Evolutionary conservation across 1,140 invertebrate species (phyloP).

Genomic region (Hormaphis cornu): DNA sequence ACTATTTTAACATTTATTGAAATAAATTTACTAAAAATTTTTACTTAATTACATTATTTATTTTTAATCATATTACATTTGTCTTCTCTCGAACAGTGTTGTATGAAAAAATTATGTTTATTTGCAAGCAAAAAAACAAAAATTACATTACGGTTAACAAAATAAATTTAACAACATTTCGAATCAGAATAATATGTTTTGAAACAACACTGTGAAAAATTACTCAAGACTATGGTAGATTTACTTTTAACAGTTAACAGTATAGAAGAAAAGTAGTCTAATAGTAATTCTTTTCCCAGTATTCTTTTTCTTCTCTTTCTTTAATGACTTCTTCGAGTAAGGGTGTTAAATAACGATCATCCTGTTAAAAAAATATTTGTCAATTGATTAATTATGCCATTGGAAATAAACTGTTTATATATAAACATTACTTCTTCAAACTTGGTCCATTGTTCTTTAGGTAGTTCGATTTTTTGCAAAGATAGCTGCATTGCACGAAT

Average conservation of each 20-base stretch:
- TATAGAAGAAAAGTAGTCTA: not conserved
- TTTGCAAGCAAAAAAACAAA: not conserved
- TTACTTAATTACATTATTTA: too few relatives aligned
- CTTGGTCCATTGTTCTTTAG: conserved; percentile 81
- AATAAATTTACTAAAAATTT: too few relatives aligned
- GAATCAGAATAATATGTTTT: not conserved
- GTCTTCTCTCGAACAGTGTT: too few relatives aligned
- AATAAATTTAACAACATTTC: not conserved
- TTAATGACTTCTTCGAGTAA: conserved; percentile 6
- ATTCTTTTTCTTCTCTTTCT: conserved; percentile 32
- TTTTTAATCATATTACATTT: too few relatives aligned
- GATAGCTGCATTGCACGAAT: conserved; percentile 66
- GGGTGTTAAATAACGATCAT: conserved; percentile 27
- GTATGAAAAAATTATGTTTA: too few relatives aligned
- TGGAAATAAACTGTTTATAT: not conserved
- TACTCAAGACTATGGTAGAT: not conserved
- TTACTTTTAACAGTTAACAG: not conserved
- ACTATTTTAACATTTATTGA: too few relatives aligned
- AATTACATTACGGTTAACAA: not conserved
- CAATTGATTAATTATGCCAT: not conserved
- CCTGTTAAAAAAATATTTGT: not conserved
- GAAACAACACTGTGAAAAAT: not conserved
- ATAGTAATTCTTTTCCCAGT: conserved; percentile 32
- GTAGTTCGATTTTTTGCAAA: conserved; percentile 62
- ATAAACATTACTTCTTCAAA: conserved; percentile 53